Evolutionary conservation across 2,113 vertebrate species (phyloP).

Genomic region (Sakesphorus luctuosus): DNA sequence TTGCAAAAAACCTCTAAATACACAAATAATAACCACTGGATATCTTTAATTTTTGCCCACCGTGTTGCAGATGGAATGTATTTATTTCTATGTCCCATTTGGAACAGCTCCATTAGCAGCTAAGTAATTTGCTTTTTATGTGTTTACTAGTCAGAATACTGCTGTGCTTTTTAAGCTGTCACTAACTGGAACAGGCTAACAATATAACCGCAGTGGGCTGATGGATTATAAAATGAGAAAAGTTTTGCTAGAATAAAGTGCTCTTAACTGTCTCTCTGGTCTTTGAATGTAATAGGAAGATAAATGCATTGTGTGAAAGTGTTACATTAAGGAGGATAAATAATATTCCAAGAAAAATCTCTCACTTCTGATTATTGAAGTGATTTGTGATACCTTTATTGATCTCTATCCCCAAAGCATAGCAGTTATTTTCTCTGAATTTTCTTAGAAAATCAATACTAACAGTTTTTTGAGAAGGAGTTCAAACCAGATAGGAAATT

Average conservation of each 20-base stretch:
- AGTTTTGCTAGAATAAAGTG: constrained; percentile 5
- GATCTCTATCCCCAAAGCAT: not conserved
- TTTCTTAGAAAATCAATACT: constrained; percentile 19
- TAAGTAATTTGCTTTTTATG: not conserved
- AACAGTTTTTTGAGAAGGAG: constrained; percentile 3
- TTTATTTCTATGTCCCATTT: not conserved
- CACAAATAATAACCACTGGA: not conserved
- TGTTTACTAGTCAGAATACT: constrained; percentile 15
- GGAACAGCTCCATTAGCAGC: constrained; percentile 3
- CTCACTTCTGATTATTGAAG: not conserved
- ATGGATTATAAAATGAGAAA: not conserved
- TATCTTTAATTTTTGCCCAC: not conserved
- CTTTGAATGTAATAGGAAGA: not conserved
- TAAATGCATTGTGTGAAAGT: not conserved
- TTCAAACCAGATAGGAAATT: not conserved
- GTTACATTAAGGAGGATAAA: not conserved
- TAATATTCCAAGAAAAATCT: constrained; percentile 3
- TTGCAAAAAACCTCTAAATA: not conserved
- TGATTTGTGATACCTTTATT: constrained; percentile 16
- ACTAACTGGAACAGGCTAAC: not conserved
- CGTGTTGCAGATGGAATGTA: not conserved
- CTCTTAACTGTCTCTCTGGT: not conserved
- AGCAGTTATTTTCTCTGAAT: not conserved
- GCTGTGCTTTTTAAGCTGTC: constrained; percentile 27
- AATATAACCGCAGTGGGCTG: not conserved